A percentile compares a stretch with the other conserved stretches of the same genome.
These are phyloP conservation scores for Antedon mediterranea DNA, from an alignment of 53 echinoderm and acorn worm species.

Conservation along the genomic window DNA sequence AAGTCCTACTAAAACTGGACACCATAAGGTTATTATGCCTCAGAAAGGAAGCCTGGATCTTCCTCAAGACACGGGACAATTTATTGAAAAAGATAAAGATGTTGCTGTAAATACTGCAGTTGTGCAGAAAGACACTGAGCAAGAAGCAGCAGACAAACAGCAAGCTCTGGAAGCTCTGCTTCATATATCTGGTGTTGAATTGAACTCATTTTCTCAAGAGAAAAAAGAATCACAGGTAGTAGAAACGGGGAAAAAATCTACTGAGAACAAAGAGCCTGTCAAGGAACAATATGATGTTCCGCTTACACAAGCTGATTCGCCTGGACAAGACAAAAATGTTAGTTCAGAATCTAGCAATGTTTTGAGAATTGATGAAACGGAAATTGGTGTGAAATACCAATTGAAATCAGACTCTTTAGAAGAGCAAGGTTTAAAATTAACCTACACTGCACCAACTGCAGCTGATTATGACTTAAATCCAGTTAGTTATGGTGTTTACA, in stretches of 20 bases:
- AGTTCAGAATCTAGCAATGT: conserved; percentile 11
- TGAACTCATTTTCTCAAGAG: conserved; percentile 44
- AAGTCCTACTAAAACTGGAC: conserved; percentile 23
- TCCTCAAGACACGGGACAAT: not conserved
- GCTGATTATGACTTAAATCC: conserved; percentile 12
- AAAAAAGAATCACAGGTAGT: not conserved
- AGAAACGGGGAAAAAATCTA: not conserved
- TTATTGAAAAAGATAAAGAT: not conserved
- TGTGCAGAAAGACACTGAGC: conserved; percentile 20
- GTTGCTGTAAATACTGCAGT: not conserved
- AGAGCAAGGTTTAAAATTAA: conserved; percentile 41
- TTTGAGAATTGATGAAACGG: conserved; percentile 31
- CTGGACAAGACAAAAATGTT: conserved; percentile 7
- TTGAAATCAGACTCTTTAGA: conserved; percentile 35
- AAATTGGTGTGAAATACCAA: conserved; percentile 39
- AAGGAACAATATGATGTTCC: not conserved
- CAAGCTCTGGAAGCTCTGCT: conserved; percentile 87
- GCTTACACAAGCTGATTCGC: not conserved
- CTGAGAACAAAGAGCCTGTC: not conserved
- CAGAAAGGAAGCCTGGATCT: conserved; percentile 7
- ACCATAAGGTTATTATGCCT: conserved; percentile 13
- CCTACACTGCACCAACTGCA: conserved; percentile 31
- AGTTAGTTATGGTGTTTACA: conserved; percentile 22
- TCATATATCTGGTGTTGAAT: conserved; percentile 72
- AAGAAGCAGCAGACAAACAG: conserved; percentile 45